phyloP scores from a whole-genome alignment of 2,888 invertebrate genomes.

The Ypsolopha sequella region DNA sequence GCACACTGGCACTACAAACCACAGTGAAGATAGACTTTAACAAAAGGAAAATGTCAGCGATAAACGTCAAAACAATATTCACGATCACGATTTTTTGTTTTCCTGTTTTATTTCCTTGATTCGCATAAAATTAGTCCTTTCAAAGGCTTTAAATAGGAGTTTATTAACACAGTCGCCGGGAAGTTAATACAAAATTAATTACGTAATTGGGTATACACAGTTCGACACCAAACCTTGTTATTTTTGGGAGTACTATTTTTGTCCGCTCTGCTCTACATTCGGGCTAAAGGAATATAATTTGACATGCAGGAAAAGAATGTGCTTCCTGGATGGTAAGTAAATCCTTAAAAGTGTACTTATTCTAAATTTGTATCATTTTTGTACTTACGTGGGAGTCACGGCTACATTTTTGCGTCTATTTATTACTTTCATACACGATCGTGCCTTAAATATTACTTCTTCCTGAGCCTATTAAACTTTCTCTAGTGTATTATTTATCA shows the following conservation, averaged over 20 bases:
- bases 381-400: too few species aligned
- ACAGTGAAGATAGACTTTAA: conserved; percentile 10
- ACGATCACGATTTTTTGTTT: conserved; percentile 31
- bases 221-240: conserved; percentile 28
- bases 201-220: conserved; percentile 5
- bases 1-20: too few species aligned
- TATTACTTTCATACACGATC: too few species aligned
- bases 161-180: not conserved
- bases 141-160: not conserved
- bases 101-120: conserved; percentile 22
- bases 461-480: too few species aligned
- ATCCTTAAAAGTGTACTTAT: too few species aligned
- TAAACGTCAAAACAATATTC: conserved; percentile 59
- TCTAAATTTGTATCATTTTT: too few species aligned
- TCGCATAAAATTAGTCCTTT: not conserved
- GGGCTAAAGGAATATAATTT: conserved; percentile 60
- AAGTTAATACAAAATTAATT: not conserved
- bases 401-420: too few species aligned
- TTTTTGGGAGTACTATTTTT: conserved; percentile 67
- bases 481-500: too few species aligned
- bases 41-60: conserved; percentile 17
- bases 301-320: conserved; percentile 61
- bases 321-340: conserved; percentile 52
- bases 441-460: too few species aligned
- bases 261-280: conserved; percentile 56